Base-by-base conservation (phyloP, 1,140 invertebrate species). In the Fopius arisanus region DNA sequence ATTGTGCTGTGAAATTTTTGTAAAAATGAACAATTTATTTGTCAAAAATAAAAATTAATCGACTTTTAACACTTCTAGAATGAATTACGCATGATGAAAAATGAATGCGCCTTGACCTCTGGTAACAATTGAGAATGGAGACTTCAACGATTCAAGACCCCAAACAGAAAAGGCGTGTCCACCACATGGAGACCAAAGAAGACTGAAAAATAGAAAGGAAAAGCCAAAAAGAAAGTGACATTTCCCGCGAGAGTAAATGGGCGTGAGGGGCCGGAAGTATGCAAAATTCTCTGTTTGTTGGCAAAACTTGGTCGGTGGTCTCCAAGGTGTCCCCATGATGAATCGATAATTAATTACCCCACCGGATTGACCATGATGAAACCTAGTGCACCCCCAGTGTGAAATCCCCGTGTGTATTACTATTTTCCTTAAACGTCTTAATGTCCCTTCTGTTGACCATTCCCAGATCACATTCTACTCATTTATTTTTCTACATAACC, bases 311-410 rank as follows among this genome's bases (percentile, higher is more conserved):
- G 66, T 72, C 65, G 82, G 83, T 85, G 84, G 84, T 84, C 85
- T 66, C 1, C 29, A 40, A 68, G 16, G 14, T 29, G 78, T 40
- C 9, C 7, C 33, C 26, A 29, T 80, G 86, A 87, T 83, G 75
- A 82, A 87, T 87, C 65, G 78, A 71, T 74, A 83, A 83, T 65
- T 82, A 83, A 86, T 87, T 82, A 81, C 77, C 59, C 40, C 19
- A 33, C 43, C 69, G 21, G 29, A 71, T 63, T 67, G 75, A 73
- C 69, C 65, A 75, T n/a, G 26, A 29, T 26, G 28, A 16, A 43
- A 59, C 16, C 26, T 68, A 37, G 63, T 23, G 16, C 48, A 12
- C 26, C 10, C 54, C 6, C 65, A 19, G 21, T n/a, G 26, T 43
- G 26, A 26, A 9, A 16, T 63, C 37, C 33, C 28, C 19, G 41